Evolutionary conservation across 2,888 invertebrate species (phyloP), one percentile per base, ranked within the genome.

Genomic region (Noctuana brunneofusca): DNA sequence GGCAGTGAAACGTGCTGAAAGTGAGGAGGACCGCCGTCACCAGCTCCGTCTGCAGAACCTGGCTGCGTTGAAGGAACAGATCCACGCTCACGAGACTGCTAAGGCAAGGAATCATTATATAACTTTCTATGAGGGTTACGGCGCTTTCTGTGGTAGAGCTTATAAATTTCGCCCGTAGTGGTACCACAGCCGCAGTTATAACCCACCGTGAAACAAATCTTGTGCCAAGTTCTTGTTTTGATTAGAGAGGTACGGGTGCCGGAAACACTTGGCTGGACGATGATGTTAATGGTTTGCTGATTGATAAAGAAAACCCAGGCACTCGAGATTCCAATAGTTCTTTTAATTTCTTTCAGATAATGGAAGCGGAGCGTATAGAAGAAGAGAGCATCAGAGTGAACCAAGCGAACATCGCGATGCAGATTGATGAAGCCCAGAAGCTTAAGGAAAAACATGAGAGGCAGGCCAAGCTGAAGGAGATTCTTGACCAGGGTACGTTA

Each of bases 361-460:
- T 95, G 78, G 94, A 94, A 76, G 93, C 94, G 0, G 94, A 95
- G 70, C 90, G 92, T 20, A 93, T 93, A n/a, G 94, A 94, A 71
- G 95, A 95, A 72, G 95, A 95, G 78, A 93, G 94, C 64, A 92
- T 93, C 54, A 84, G 93, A 48, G 88, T 93, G 67, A 95, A 94
- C 79, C 92, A 93, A 65, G 93, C 92, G 8, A 91, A 93, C 74
- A 92, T 94, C 59, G 94, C 93, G 0, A 92, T 94, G 89, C 93
- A 94, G 77, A 92, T 94, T 58, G 93, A 94, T 50, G 94, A 95
- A 69, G 92, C 93, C 3, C 92, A 92, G 58, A 94, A 93, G 68
- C 72, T 93, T 50, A 89, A 91, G 66, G 92, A 92, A 68, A 93
- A 93, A 58, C 86, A 90, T 46, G 81, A 87, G 30, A 80, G 90